phyloP scores from a whole-genome alignment of 2,113 vertebrate species.

The Herpetotheres cachinnans region DNA sequence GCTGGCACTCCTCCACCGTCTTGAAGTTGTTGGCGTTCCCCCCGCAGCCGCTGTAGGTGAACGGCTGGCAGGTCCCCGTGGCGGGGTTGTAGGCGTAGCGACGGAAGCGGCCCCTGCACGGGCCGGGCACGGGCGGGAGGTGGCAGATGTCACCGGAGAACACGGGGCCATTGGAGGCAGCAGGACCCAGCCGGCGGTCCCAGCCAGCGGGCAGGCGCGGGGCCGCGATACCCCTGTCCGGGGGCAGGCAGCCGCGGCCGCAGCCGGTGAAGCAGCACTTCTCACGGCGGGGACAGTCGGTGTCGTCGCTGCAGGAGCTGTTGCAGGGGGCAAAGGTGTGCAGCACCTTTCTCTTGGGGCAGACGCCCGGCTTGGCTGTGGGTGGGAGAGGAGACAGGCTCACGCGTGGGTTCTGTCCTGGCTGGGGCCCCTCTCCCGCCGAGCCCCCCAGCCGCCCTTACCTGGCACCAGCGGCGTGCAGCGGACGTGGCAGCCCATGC shows the following conservation, averaged over 20 bases:
- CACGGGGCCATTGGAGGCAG: too few relatives aligned
- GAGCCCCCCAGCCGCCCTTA: not conserved
- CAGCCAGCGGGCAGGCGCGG: not conserved
- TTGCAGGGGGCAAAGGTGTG: not conserved
- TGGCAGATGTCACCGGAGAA: not conserved
- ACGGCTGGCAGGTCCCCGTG: not conserved
- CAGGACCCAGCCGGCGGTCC: too few relatives aligned
- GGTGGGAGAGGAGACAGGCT: not conserved
- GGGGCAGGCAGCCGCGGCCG: not conserved
- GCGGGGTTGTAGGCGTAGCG: not conserved
- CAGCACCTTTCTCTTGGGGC: not conserved
- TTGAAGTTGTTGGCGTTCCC: not conserved
- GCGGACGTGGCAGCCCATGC: accelerated
- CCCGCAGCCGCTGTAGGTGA: not conserved
- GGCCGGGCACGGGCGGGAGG: not conserved
- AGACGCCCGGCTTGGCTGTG: not conserved
- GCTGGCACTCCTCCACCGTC: not conserved
- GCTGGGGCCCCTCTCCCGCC: accelerated
- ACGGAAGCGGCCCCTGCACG: accelerated
- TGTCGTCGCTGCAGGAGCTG: not conserved
- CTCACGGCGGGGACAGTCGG: accelerated
- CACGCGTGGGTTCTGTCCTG: not conserved
- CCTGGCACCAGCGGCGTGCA: accelerated
- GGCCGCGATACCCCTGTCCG: accelerated
- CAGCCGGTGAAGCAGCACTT: constrained; percentile 6